Evolutionary conservation across 2,113 vertebrate genomes (phyloP).

Genomic region (Chlorodrepanis virens): DNA sequence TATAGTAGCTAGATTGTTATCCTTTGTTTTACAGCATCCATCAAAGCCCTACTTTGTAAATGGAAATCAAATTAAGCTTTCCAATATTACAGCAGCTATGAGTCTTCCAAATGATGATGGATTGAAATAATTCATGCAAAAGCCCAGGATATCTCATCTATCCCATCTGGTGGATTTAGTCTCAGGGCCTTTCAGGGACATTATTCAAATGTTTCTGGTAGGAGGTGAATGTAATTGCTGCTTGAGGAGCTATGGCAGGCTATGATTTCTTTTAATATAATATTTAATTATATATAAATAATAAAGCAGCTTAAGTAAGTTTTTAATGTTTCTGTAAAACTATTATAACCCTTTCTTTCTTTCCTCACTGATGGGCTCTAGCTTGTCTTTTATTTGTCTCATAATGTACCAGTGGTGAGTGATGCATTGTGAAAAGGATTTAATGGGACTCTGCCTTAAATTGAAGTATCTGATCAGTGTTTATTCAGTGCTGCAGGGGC

Average conservation of each 20-base stretch:
- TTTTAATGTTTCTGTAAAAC: not conserved
- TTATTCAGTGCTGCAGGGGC: not conserved
- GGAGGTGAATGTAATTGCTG: constrained; percentile 8
- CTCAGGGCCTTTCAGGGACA: constrained; percentile 11
- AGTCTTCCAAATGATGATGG: constrained; percentile 56
- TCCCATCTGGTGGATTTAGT: constrained; percentile 50
- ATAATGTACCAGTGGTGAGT: not conserved
- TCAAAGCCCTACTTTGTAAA: constrained; percentile 44
- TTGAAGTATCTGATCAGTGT: not conserved
- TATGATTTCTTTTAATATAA: constrained; percentile 38
- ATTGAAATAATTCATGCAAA: constrained; percentile 60
- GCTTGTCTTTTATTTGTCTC: not conserved
- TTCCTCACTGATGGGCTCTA: not conserved
- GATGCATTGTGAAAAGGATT: not conserved
- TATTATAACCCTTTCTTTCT: not conserved
- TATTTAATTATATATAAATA: constrained; percentile 46
- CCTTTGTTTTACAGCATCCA: constrained; percentile 49
- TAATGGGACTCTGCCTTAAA: not conserved
- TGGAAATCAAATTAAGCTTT: constrained; percentile 53
- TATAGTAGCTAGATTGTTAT: constrained; percentile 31
- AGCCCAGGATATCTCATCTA: constrained; percentile 30
- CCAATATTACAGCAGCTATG: constrained; percentile 36
- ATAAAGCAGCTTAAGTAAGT: constrained; percentile 12
- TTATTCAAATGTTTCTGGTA: constrained; percentile 45
- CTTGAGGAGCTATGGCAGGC: constrained; percentile 1